Percentiles rank a stretch among this genome's conserved stretches.
phyloP scores from a whole-genome alignment of 2,888 invertebrate genomes.

The Cremastinae sp. region DNA sequence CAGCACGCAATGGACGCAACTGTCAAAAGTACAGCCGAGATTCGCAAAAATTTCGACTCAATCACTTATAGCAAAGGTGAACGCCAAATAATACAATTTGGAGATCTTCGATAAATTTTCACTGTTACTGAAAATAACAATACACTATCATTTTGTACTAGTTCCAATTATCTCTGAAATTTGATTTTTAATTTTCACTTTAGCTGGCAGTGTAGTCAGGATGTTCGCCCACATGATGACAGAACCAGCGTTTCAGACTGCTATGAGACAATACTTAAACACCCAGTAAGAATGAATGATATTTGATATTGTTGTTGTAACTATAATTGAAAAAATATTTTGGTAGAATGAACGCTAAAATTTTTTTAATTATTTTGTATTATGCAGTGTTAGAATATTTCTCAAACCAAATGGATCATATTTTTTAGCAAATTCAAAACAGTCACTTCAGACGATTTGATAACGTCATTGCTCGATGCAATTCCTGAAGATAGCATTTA shows the following conservation, averaged over 20 bases:
- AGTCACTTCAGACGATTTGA: conserved; percentile 81
- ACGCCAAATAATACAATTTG: background rate
- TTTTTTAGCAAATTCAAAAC: background rate
- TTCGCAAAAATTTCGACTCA: conserved; percentile 82
- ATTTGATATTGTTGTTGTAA: conserved; percentile 60
- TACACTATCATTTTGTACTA: no score
- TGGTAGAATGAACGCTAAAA: no score
- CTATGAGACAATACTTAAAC: conserved; percentile 70
- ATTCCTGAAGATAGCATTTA: conserved; percentile 65
- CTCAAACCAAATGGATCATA: no score
- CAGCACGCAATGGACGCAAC: conserved; percentile 82
- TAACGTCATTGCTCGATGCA: conserved; percentile 64
- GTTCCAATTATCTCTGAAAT: no score
- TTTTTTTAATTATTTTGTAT: no score
- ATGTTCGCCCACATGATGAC: conserved; percentile 82
- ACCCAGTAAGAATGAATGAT: conserved; percentile 62
- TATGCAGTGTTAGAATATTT: no score
- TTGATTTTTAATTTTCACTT: conserved; percentile 16
- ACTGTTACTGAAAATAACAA: no score
- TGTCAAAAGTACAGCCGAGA: conserved; percentile 80
- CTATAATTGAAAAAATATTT: conserved; percentile 71
- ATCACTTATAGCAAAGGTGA: conserved; percentile 84
- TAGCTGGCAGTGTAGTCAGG: conserved; percentile 82
- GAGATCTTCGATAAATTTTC: no score
- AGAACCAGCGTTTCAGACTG: conserved; percentile 78